Evolutionary conservation across 1,140 invertebrate species (phyloP).

Genomic region (Orussus abietinus): DNA sequence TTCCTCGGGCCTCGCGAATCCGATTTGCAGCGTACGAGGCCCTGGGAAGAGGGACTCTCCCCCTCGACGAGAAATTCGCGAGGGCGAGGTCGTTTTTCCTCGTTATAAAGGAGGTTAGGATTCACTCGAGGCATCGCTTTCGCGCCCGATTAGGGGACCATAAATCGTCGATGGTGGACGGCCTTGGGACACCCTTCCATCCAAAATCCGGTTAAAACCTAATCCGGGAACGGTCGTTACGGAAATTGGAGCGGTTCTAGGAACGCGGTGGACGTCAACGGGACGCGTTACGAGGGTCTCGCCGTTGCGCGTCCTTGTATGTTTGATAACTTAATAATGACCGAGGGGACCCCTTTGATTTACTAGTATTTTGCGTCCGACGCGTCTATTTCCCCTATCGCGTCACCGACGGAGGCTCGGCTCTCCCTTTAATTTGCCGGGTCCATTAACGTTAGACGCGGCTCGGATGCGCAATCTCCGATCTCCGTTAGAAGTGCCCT

Average conservation of each 20-base stretch:
- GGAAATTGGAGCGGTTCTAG: conserved; percentile 25
- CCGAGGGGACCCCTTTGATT: conserved; percentile 16
- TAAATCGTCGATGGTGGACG: too few relatives aligned
- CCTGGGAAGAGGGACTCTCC: too few relatives aligned
- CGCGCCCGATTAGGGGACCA: too few relatives aligned
- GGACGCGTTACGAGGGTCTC: background rate
- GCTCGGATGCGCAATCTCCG: too few relatives aligned
- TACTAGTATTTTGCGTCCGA: conserved; percentile 17
- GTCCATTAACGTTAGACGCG: conserved; percentile 10
- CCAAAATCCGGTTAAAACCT: conserved; percentile 35
- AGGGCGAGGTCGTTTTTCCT: too few relatives aligned
- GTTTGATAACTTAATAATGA: conserved; percentile 25
- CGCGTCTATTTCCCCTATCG: conserved; percentile 5
- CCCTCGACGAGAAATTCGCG: too few relatives aligned
- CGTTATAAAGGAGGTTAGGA: too few relatives aligned
- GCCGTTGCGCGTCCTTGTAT: conserved; percentile 4
- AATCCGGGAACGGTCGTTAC: conserved; percentile 30
- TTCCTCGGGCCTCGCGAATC: too few relatives aligned
- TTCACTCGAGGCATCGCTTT: too few relatives aligned
- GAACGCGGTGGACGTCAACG: conserved; percentile 8
- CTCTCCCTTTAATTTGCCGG: conserved; percentile 15
- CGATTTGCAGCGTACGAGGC: too few relatives aligned
- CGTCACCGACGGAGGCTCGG: background rate
- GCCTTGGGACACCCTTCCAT: conserved; percentile 30
- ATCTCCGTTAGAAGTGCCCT: too few relatives aligned